These are phyloP conservation scores for Operophtera brumata DNA, from an alignment of 2,888 invertebrate genomes.

Conservation along the genomic window DNA sequence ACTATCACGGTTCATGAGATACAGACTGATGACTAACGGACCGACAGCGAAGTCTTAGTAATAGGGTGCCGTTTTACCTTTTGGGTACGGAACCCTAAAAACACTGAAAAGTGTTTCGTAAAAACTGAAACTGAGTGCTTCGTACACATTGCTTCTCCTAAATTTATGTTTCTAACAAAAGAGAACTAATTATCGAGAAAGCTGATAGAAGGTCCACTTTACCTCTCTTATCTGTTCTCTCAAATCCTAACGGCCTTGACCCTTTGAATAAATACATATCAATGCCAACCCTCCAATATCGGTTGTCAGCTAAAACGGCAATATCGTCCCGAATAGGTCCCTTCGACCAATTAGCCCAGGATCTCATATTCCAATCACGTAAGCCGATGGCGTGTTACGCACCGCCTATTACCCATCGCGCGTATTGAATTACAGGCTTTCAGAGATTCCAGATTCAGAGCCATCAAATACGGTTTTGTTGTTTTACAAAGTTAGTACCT, in stretches of 20 bases:
- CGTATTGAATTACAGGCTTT: constrained; percentile 51
- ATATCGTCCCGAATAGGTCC: constrained; percentile 28
- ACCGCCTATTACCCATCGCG: constrained; percentile 42
- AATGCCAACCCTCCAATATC: constrained; percentile 29
- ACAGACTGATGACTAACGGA: too few species aligned
- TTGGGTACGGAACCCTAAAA: too few species aligned
- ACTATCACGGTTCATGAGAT: too few species aligned
- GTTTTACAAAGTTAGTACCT: not conserved
- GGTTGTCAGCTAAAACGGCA: constrained; percentile 32
- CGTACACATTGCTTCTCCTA: not conserved
- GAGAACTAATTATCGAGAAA: constrained; percentile 8
- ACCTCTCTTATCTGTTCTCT: constrained; percentile 17
- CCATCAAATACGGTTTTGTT: constrained; percentile 20
- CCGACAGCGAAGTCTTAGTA: too few species aligned
- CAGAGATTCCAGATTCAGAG: constrained; percentile 23
- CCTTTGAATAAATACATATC: constrained; percentile 33
- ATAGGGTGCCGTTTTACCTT: too few species aligned
- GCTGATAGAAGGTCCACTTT: constrained; percentile 9
- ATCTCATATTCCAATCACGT: constrained; percentile 57
- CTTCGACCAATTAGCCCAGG: constrained; percentile 47
- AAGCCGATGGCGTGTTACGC: constrained; percentile 49
- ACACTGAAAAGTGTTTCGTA: not conserved
- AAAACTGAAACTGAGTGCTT: not conserved
- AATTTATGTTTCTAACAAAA: not conserved
- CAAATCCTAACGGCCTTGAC: constrained; percentile 31